Evolutionary conservation across 92 coral and sea anemone genomes (phyloP).

Genomic region (Siderastrea radians): DNA sequence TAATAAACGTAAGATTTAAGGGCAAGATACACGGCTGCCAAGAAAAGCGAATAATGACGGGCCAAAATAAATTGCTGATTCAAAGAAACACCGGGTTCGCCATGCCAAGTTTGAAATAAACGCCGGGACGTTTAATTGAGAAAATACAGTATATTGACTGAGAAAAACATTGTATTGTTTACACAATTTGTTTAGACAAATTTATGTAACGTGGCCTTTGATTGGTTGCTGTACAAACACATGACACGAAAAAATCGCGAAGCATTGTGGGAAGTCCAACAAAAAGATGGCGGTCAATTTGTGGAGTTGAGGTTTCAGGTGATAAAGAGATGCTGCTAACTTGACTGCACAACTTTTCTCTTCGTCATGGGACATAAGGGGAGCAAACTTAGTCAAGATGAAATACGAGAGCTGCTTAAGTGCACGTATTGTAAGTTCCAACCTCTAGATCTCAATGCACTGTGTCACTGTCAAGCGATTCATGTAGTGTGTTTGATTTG

Average conservation of each 20-base stretch:
- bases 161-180: no score
- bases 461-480: conserved; percentile 35
- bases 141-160: no score
- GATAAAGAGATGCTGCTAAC: conserved; percentile 30
- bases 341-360: neutral
- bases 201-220: neutral
- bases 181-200: no score
- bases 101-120: no score
- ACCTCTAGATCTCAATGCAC: conserved; percentile 16
- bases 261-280: conserved; percentile 24
- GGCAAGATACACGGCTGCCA: no score
- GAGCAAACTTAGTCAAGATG: conserved; percentile 94
- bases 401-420: conserved; percentile 93
- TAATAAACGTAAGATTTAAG: no score
- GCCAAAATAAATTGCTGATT: no score
- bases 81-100: no score
- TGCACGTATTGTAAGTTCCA: conserved; percentile 94
- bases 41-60: no score
- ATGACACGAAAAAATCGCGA: neutral
- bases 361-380: conserved; percentile 91
- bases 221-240: conserved; percentile 7
- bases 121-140: no score
- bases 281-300: conserved; percentile 52
- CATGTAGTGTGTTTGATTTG: conserved; percentile 29
- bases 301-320: conserved; percentile 5